Base-by-base conservation (phyloP, 30 jellyfish, hydroid and myxozoan species). In the Hydractinia echinata region DNA sequence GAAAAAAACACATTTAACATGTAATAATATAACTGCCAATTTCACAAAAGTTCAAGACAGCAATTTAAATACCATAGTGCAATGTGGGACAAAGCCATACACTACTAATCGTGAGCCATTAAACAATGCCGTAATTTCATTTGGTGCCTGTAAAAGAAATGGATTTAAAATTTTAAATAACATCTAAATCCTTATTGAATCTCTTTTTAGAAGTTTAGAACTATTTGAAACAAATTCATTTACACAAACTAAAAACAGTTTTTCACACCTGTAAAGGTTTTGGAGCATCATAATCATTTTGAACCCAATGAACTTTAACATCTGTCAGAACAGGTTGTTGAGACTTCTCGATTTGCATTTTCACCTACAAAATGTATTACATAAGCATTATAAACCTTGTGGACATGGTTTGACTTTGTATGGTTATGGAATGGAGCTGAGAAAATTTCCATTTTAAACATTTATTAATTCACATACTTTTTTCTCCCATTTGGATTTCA, bases 61-160 rank as follows among this genome's bases (percentile, higher is more conserved):
- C 1, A 30, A 30, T 30, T 30, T 30, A 30, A 30, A 30, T 30
- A 86, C 95, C 86, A 91, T 84, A 11, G 93, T 81, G 68, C 97
- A 91, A 71, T 91, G 88, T 11, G 97, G 94, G 13, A 91, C 91
- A 77, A 91, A 91, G 14, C 96, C 97, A 79, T 91, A 91, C 19
- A 91, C 94, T 14, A 91, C 97, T 70, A 81, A 91, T 21, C 97
- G 79, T 61, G 70, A 66, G 15, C 97, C 97, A 69, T 91, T 85
- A 73, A 91, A 91, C 16, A 91, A 69, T 49, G 95, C 87, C 14
- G 52, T 73, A 19, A 91, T 78, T 53, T 82, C 86, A 60, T 61
- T 67, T 4, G 97, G 97, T 13, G 97, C 97, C 97, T 91, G 68
- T 7, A 66, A 2, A 30, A 30, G 44, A 30, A 30, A 30, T 30